Evolutionary conservation across 2,797 vertebrate genomes (phyloP), one percentile per base, ranked within the genome.

Genomic region (Lacerta bilineata): DNA sequence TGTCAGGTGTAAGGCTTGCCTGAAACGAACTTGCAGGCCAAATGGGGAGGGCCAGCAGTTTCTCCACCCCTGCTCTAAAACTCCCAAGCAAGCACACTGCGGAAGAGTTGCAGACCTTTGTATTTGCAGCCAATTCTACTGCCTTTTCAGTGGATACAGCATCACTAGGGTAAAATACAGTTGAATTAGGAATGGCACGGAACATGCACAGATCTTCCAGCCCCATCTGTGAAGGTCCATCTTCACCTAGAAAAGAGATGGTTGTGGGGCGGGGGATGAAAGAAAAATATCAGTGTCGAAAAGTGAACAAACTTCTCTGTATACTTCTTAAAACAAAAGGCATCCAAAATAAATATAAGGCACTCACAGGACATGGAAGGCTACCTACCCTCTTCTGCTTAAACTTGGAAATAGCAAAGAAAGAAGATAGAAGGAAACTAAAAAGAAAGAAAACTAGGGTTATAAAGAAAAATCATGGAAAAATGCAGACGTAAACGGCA

Each of bases 141-240:
- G 99, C 98, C 94, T 98, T 99, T 96, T 99, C 99, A 17, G 98
- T 98, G 39, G 98, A 97, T 82, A 99, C 98, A 2, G 97, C 99
- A 59, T 99, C 99, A 1, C 98, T 98, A 41, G 98, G 98, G 90
- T 98, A 99, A 94, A 99, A 99, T 87, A 99, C 96, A 6, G 99
- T 99, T 2, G 98, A 94, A 23, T 93, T 97, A 87, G 98, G 99
- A 90, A 99, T 88, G 71, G 97, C 95, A 77, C 98, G 97, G 93
- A 99, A 99, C 98, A 99, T 98, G 93, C 96, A 96, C 88, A 99
- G 89, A 78, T 99, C 99, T 95, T 99, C 98, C 78, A 99, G 97
- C 69, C 97, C 98, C 99, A 99, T 99, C 96, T 98, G 97, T 90
- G 98, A 98, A 5, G 99, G 98, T 11, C 98, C 98, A 61, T 99